Conservation (phyloP, 2,113 vertebrate species). For the Pomatorhinus ruficollis region DNA sequence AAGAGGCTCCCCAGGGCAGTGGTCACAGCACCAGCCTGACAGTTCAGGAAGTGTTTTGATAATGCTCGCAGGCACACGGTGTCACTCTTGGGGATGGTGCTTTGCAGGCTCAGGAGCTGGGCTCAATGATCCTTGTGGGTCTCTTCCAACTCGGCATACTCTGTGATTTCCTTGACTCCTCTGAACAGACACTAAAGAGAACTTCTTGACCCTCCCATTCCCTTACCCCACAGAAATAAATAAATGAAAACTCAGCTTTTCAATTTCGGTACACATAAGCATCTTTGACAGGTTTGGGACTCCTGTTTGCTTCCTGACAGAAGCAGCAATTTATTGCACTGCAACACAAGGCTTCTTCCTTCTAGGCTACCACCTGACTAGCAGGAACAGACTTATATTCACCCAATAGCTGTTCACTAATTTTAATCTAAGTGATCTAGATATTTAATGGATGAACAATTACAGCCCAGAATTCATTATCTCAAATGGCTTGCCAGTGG, state of each 20-base stretch:
- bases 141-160: background rate
- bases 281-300: background rate
- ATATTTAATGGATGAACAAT: background rate
- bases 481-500: background rate
- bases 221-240: background rate
- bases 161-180: background rate
- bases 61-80: background rate
- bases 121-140: background rate
- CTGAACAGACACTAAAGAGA: background rate
- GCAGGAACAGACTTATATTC: background rate
- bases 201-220: background rate
- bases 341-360: background rate
- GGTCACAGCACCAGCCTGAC: background rate
- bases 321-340: background rate
- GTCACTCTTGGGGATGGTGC: background rate
- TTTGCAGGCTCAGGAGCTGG: background rate
- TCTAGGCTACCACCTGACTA: background rate
- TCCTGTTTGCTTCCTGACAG: background rate
- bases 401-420: background rate
- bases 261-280: background rate
- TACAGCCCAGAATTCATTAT: background rate
- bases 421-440: background rate
- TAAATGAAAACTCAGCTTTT: background rate
- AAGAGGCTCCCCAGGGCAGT: background rate
- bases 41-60: background rate